phyloP scores from a whole-genome alignment of 2,888 invertebrate species.

The Ophion ellenae region DNA sequence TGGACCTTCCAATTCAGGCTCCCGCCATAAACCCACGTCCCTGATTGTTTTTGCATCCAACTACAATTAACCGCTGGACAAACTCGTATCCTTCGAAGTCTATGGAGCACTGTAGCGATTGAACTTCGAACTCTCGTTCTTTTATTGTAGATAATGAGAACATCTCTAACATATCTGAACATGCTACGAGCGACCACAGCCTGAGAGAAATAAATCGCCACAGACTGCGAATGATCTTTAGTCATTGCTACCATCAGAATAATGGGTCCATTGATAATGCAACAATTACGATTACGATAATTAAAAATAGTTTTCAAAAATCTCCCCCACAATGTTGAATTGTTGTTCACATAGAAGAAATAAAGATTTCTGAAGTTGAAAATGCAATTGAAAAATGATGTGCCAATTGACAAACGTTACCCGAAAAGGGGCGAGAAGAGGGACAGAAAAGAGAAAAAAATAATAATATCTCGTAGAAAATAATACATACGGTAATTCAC shows the following conservation, averaged over 20 bases:
- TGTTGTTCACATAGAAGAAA: not conserved
- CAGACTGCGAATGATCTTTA: not conserved
- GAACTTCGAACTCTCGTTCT: too few relatives aligned
- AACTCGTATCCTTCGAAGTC: too few relatives aligned
- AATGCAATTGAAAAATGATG: not conserved
- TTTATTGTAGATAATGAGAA: conserved; percentile 52
- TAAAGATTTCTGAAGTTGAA: not conserved
- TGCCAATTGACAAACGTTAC: not conserved
- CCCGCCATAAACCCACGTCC: too few relatives aligned
- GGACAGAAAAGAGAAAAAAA: not conserved
- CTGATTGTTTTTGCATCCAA: not conserved
- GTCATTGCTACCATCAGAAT: not conserved
- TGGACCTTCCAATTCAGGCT: too few relatives aligned
- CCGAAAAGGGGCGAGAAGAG: not conserved
- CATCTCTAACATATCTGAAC: conserved; percentile 54
- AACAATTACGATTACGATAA: not conserved
- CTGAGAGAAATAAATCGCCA: not conserved
- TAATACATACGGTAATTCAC: too few relatives aligned
- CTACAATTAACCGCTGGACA: not conserved
- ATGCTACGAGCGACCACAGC: conserved; percentile 36
- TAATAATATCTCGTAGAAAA: too few relatives aligned
- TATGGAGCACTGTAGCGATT: too few relatives aligned
- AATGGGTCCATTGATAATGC: not conserved
- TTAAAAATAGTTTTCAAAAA: not conserved
- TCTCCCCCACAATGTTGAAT: not conserved